Evolutionary conservation across 2,113 vertebrate species (phyloP).

Genomic region (Dolichallabes microphthalmus): DNA sequence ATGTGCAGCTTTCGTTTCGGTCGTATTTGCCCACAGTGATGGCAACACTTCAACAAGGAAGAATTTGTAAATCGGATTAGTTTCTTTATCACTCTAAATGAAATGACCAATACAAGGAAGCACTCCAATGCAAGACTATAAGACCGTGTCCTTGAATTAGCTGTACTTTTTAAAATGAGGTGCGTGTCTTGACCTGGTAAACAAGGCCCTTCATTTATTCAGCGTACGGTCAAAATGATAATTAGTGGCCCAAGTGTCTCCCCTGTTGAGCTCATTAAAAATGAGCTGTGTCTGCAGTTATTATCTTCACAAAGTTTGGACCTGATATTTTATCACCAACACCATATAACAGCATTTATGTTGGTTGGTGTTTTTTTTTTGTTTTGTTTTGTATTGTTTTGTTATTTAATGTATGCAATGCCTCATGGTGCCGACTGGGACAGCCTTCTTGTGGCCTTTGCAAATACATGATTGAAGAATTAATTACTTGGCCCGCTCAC

Average conservation of each 20-base stretch:
- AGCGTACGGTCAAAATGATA: neutral
- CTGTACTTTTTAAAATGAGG: slow-evolving; percentile 4
- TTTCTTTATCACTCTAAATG: neutral
- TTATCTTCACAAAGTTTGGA: slow-evolving; percentile 31
- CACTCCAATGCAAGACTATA: neutral
- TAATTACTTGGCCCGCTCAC: slow-evolving; percentile 55
- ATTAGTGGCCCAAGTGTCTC: neutral
- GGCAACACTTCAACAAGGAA: neutral
- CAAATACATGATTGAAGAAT: slow-evolving; percentile 54
- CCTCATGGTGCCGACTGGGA: slow-evolving; percentile 34
- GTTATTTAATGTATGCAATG: neutral
- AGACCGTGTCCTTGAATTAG: slow-evolving; percentile 15
- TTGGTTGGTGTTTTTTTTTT: neutral
- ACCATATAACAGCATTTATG: neutral
- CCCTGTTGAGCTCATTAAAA: slow-evolving; percentile 12
- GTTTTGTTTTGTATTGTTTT: neutral
- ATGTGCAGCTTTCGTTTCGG: neutral
- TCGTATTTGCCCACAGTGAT: neutral
- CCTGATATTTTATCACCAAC: slow-evolving; percentile 30
- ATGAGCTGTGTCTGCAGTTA: neutral
- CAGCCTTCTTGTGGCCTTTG: slow-evolving; percentile 52
- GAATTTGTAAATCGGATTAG: slow-evolving; percentile 12
- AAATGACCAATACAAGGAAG: slow-evolving; percentile 4
- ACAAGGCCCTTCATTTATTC: slow-evolving; percentile 21
- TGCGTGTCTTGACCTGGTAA: neutral